phyloP scores from a whole-genome alignment of 2,797 vertebrate genomes.

The Hirundo rustica region DNA sequence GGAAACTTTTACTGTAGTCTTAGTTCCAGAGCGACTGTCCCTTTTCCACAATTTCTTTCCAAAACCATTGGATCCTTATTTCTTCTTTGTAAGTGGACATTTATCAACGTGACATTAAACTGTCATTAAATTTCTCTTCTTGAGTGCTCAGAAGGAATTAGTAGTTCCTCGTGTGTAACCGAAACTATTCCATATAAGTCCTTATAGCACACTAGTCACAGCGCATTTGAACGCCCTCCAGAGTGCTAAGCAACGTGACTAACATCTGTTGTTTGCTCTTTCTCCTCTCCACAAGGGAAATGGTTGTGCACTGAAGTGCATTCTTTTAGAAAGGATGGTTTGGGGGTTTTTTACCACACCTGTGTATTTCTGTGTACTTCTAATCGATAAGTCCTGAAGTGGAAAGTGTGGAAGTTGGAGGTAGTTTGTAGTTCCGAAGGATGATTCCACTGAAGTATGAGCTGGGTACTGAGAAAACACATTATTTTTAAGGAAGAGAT shows the following conservation, averaged over 20 bases:
- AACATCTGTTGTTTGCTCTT: conserved; percentile 60
- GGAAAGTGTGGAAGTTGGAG: background rate
- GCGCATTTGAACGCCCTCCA: conserved; percentile 45
- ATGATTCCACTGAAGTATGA: background rate
- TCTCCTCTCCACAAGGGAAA: background rate
- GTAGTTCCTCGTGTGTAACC: background rate
- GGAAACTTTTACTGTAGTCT: background rate
- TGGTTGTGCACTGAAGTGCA: conserved; percentile 1
- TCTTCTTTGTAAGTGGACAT: conserved; percentile 13
- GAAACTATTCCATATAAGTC: conserved; percentile 58
- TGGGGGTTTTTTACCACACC: background rate
- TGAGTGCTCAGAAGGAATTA: conserved; percentile 24
- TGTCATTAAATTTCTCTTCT: conserved; percentile 14
- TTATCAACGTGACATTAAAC: conserved; percentile 19
- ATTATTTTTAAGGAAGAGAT: background rate
- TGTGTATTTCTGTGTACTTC: background rate
- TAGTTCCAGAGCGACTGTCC: background rate
- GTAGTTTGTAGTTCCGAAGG: background rate
- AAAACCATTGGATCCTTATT: background rate
- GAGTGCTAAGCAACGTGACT: conserved; percentile 35
- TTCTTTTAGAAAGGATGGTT: background rate
- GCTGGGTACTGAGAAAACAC: background rate
- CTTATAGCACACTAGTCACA: background rate
- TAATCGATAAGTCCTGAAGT: background rate
- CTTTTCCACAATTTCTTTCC: background rate